Percentiles rank a stretch among this genome's conserved stretches.
These are phyloP conservation scores for Selene dorsalis DNA, from an alignment of 2,797 vertebrate species.

Conservation along the genomic window DNA sequence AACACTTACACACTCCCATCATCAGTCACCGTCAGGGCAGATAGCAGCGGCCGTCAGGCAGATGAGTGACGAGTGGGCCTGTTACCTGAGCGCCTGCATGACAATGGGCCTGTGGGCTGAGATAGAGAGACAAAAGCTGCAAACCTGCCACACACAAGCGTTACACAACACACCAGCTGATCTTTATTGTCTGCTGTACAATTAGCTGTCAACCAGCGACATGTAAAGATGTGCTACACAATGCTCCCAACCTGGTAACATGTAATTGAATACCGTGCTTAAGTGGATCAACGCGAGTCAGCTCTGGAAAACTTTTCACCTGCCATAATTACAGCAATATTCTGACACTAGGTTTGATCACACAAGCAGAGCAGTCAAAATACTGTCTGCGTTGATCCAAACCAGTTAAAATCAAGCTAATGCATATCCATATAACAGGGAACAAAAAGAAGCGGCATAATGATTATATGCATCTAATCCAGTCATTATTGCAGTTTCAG, in stretches of 20 bases:
- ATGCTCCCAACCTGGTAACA: conserved; percentile 17
- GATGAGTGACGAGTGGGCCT: conserved; percentile 81
- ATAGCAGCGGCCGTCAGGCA: conserved; percentile 77
- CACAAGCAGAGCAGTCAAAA: conserved; percentile 28
- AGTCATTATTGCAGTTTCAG: conserved; percentile 60
- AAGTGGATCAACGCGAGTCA: not conserved
- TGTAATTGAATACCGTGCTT: conserved; percentile 35
- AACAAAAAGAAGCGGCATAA: conserved; percentile 7
- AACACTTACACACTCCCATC: conserved; percentile 66
- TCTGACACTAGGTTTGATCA: conserved; percentile 48
- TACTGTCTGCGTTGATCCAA: conserved; percentile 21
- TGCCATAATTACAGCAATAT: conserved; percentile 38
- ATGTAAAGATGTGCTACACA: conserved; percentile 55
- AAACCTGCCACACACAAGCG: conserved; percentile 34
- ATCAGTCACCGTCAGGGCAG: conserved; percentile 82
- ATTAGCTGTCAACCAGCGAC: conserved; percentile 69
- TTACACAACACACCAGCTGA: conserved; percentile 45
- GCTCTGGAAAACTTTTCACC: conserved; percentile 26
- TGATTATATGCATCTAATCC: conserved; percentile 23
- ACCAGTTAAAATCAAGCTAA: conserved; percentile 19
- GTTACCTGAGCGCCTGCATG: conserved; percentile 79
- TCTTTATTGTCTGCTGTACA: conserved; percentile 65
- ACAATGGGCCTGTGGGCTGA: conserved; percentile 73
- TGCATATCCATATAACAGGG: conserved; percentile 17
- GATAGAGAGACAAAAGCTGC: conserved; percentile 71